Evolutionary conservation across 2,888 invertebrate genomes (phyloP).

Genomic region (Dysmachus trigonus): DNA sequence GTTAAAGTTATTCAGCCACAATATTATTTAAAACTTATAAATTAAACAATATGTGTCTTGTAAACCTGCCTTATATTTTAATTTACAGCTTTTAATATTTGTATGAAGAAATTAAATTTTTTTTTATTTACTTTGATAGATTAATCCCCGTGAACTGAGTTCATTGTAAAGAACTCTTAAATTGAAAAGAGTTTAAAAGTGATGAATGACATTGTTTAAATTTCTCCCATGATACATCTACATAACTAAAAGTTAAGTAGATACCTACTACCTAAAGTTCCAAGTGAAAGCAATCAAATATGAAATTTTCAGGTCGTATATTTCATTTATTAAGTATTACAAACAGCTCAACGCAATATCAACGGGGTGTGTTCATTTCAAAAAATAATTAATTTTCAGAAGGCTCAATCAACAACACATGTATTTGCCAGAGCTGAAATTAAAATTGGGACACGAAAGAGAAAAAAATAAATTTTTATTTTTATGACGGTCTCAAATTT

Average conservation of each 20-base stretch:
- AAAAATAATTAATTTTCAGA: not conserved
- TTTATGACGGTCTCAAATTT: not conserved
- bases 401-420: not conserved
- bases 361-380: not conserved
- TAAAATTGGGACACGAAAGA: not conserved
- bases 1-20: no score
- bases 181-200: no score
- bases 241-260: not conserved
- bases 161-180: no score
- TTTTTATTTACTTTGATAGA: no score
- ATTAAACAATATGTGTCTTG: no score
- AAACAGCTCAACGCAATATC: not conserved
- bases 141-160: no score
- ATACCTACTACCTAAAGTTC: not conserved
- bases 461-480: not conserved
- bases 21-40: no score
- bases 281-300: not conserved
- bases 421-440: not conserved
- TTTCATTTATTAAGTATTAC: not conserved
- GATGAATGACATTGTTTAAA: no score
- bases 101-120: no score
- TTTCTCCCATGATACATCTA: no score
- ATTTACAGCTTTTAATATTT: no score
- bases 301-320: not conserved
- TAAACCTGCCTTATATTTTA: no score